Evolutionary conservation across 2,797 vertebrate genomes (phyloP).

Genomic region (Manis crassicaudata): DNA sequence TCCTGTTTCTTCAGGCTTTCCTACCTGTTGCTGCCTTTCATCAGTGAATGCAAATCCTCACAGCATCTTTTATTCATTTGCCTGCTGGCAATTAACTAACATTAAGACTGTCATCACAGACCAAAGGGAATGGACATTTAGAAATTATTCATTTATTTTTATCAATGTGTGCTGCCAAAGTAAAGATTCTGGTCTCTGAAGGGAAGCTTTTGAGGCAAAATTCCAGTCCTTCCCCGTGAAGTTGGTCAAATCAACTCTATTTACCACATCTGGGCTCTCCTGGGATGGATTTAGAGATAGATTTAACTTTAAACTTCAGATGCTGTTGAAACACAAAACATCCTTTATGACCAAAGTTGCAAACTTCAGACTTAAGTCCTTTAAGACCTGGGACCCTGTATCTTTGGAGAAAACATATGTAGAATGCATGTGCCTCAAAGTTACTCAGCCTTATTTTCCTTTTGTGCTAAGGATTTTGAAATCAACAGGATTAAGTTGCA

Average conservation of each 20-base stretch:
- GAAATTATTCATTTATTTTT: slow-evolving; percentile 39
- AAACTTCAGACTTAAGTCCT: not conserved
- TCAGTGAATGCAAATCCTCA: not conserved
- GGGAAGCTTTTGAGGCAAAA: not conserved
- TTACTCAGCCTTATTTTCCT: not conserved
- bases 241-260: not conserved
- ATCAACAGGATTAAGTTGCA: not conserved
- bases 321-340: slow-evolving; percentile 12
- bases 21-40: not conserved
- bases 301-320: slow-evolving; percentile 5
- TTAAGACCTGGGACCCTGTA: not conserved
- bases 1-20: not conserved
- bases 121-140: not conserved
- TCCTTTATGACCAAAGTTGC: not conserved
- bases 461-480: slow-evolving; percentile 16
- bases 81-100: not conserved
- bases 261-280: not conserved
- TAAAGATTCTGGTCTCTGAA: slow-evolving; percentile 20
- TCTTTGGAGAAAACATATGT: not conserved
- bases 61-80: not conserved
- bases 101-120: not conserved
- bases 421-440: not conserved
- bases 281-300: not conserved
- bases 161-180: not conserved
- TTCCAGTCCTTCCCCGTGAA: not conserved